These are phyloP conservation scores for Folsomia manolachei DNA, from an alignment of 2,888 invertebrate genomes.

Conservation along the genomic window DNA sequence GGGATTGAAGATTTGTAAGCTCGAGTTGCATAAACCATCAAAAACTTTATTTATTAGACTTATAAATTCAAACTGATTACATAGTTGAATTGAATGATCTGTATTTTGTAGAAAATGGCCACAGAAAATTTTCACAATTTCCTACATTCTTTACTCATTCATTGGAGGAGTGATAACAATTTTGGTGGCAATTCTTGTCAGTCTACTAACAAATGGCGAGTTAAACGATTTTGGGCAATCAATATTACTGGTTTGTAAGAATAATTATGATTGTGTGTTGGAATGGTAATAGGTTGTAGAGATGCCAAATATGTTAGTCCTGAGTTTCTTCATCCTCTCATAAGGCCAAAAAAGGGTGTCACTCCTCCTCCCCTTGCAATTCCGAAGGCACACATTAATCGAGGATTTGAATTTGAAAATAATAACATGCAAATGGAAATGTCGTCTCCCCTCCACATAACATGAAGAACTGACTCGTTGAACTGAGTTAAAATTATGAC, in stretches of 20 bases:
- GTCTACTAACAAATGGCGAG: constrained; percentile 11
- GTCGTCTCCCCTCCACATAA: too few relatives aligned
- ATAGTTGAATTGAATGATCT: constrained; percentile 1
- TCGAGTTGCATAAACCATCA: constrained; percentile 15
- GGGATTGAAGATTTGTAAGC: constrained; percentile 6
- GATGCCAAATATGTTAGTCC: constrained; percentile 28
- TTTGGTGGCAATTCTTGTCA: constrained; percentile 23
- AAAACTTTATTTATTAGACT: too few relatives aligned
- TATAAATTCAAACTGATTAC: neutral
- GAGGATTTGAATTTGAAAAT: neutral
- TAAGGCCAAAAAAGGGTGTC: constrained; percentile 29
- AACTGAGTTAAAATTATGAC: too few relatives aligned
- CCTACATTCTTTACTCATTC: constrained; percentile 37
- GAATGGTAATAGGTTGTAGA: neutral
- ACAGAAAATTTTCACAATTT: constrained; percentile 31
- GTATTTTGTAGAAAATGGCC: constrained; percentile 27
- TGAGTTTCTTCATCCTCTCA: constrained; percentile 34
- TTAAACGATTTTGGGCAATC: too few relatives aligned
- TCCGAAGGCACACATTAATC: neutral
- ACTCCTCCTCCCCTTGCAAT: neutral
- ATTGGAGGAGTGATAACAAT: constrained; percentile 41
- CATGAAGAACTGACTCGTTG: too few relatives aligned
- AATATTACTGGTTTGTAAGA: neutral
- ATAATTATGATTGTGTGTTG: too few relatives aligned
- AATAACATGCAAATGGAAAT: neutral